Evolutionary conservation across 2,797 vertebrate species (phyloP).

Genomic region (Pitangus sulphuratus): DNA sequence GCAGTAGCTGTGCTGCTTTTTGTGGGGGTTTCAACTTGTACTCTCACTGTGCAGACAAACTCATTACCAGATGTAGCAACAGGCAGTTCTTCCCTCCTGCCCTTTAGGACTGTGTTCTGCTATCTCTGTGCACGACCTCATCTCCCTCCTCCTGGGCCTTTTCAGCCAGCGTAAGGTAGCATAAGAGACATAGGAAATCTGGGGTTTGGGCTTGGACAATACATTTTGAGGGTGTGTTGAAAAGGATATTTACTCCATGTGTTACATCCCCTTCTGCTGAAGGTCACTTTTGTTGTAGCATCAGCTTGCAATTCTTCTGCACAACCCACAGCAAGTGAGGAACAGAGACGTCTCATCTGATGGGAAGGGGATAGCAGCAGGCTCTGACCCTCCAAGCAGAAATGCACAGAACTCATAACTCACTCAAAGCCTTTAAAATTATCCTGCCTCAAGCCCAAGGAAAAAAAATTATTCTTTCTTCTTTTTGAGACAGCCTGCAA

Average conservation of each 20-base stretch:
- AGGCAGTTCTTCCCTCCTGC: background rate
- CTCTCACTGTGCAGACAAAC: background rate
- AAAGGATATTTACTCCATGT: background rate
- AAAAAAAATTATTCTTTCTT: background rate
- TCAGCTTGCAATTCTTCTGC: background rate
- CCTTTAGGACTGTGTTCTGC: background rate
- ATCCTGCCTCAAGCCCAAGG: background rate
- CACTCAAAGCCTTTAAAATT: constrained; percentile 1
- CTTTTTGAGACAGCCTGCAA: background rate
- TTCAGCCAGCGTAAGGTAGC: background rate
- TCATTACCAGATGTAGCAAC: background rate
- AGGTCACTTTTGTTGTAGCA: background rate
- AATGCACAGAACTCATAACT: background rate
- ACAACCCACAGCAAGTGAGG: background rate
- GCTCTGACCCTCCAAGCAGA: background rate
- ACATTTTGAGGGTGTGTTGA: background rate
- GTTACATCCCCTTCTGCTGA: background rate
- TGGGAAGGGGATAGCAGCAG: background rate
- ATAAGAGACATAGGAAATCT: background rate
- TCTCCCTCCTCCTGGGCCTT: background rate
- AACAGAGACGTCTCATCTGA: background rate
- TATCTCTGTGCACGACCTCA: background rate
- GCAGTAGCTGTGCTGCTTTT: background rate
- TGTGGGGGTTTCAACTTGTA: background rate
- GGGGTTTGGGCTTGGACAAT: background rate